These are phyloP conservation scores for Galemys pyrenaicus DNA, from an alignment of 2,113 vertebrate species.

Conservation along the genomic window DNA sequence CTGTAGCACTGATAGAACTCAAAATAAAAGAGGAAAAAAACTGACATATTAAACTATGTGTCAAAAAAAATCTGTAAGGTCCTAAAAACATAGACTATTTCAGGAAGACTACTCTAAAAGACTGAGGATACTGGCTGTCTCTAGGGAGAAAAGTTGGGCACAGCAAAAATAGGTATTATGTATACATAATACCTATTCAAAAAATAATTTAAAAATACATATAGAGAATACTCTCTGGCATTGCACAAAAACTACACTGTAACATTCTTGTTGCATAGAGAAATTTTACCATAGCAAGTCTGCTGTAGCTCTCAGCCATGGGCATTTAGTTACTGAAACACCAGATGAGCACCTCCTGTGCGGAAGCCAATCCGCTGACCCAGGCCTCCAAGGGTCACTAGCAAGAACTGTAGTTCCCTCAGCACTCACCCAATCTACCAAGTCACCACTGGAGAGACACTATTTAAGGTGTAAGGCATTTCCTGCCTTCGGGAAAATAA, in stretches of 20 bases:
- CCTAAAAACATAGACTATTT: not conserved
- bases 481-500: slow-evolving; percentile 12
- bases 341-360: slow-evolving; percentile 36
- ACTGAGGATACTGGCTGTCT: not conserved
- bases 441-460: not conserved
- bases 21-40: not conserved
- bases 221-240: not conserved
- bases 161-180: not conserved
- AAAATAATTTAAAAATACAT: slow-evolving; percentile 1
- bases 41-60: not conserved
- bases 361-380: not conserved
- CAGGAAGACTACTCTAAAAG: not conserved
- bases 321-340: slow-evolving; percentile 55
- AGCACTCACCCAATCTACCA: not conserved
- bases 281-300: slow-evolving; percentile 39
- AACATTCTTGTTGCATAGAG: not conserved
- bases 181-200: not conserved
- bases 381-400: not conserved
- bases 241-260: not conserved
- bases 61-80: too few species aligned
- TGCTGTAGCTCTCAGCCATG: not conserved
- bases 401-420: not conserved
- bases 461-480: not conserved
- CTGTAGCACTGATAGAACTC: not conserved
- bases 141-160: not conserved